Evolutionary conservation across 2,888 invertebrate species (phyloP).

Genomic region (Xiphydria camelus): DNA sequence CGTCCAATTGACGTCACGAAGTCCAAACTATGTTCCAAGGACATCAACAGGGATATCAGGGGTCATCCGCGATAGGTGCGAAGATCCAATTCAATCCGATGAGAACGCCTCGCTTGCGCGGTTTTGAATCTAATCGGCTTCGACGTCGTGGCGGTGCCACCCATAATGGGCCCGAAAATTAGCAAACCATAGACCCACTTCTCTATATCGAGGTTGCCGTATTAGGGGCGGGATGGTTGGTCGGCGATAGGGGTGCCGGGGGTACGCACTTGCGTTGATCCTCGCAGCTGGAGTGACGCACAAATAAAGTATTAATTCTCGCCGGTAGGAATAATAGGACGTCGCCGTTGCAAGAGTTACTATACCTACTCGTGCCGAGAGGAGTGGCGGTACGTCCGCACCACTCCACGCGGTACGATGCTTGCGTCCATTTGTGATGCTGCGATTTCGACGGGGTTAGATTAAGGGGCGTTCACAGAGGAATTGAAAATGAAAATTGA

Average conservation of each 20-base stretch:
- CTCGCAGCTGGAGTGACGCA: slow-evolving; percentile 55
- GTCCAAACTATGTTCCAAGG: too few relatives aligned
- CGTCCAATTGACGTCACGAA: too few relatives aligned
- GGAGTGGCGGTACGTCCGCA: not conserved
- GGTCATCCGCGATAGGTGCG: too few relatives aligned
- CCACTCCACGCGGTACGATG: not conserved
- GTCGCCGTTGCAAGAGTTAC: slow-evolving; percentile 1
- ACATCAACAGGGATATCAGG: too few relatives aligned
- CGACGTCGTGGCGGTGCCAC: slow-evolving; percentile 35
- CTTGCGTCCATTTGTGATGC: too few relatives aligned
- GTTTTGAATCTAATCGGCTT: slow-evolving; percentile 51
- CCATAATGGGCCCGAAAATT: slow-evolving; percentile 47
- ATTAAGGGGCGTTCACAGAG: not conserved
- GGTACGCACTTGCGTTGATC: slow-evolving; percentile 50
- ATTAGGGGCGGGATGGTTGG: slow-evolving; percentile 19
- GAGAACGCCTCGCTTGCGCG: too few relatives aligned
- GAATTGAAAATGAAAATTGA: not conserved
- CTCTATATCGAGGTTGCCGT: slow-evolving; percentile 37
- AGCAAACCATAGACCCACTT: slow-evolving; percentile 45
- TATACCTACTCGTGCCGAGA: not conserved
- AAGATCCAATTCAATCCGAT: too few relatives aligned
- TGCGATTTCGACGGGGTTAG: too few relatives aligned
- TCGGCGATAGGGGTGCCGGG: slow-evolving; percentile 26
- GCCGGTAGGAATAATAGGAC: slow-evolving; percentile 33
- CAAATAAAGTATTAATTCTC: slow-evolving; percentile 54